phyloP scores from a whole-genome alignment of 2,797 vertebrate genomes.

The Myoxocephalus aenaeus region DNA sequence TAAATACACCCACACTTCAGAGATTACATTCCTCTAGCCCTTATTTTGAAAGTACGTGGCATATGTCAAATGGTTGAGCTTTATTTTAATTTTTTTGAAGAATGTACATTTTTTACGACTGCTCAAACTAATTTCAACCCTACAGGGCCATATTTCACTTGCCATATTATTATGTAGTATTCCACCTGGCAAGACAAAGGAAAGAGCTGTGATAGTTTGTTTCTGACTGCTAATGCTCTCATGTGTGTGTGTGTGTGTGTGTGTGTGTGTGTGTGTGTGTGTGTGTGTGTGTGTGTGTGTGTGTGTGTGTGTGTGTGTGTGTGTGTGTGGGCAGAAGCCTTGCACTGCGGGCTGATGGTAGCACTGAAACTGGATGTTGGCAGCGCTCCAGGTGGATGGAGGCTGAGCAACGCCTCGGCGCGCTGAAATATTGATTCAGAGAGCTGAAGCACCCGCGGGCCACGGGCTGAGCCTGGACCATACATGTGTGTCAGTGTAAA shows the following conservation, averaged over 20 bases:
- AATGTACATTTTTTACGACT: slow-evolving; percentile 22
- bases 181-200: slow-evolving; percentile 66
- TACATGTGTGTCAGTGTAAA: slow-evolving; percentile 49
- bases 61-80: slow-evolving; percentile 24
- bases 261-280: slow-evolving; percentile 55
- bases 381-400: slow-evolving; percentile 77
- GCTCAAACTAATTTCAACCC: slow-evolving; percentile 29
- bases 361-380: slow-evolving; percentile 69
- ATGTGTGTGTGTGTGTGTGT: slow-evolving; percentile 46
- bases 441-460: slow-evolving; percentile 61
- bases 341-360: slow-evolving; percentile 57
- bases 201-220: slow-evolving; percentile 31
- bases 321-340: slow-evolving; percentile 66
- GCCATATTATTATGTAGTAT: slow-evolving; percentile 36
- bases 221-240: slow-evolving; percentile 42
- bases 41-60: slow-evolving; percentile 22
- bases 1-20: slow-evolving; percentile 11
- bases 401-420: slow-evolving; percentile 74
- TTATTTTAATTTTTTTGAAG: slow-evolving; percentile 29
- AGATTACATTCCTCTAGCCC: slow-evolving; percentile 1
- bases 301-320: slow-evolving; percentile 44
- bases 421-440: slow-evolving; percentile 78
- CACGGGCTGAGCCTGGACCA: slow-evolving; percentile 64
- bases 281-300: slow-evolving; percentile 58
- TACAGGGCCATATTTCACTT: slow-evolving; percentile 24